Evolutionary conservation across 2,113 vertebrate genomes (phyloP).

Genomic region (Alosa alosa): DNA sequence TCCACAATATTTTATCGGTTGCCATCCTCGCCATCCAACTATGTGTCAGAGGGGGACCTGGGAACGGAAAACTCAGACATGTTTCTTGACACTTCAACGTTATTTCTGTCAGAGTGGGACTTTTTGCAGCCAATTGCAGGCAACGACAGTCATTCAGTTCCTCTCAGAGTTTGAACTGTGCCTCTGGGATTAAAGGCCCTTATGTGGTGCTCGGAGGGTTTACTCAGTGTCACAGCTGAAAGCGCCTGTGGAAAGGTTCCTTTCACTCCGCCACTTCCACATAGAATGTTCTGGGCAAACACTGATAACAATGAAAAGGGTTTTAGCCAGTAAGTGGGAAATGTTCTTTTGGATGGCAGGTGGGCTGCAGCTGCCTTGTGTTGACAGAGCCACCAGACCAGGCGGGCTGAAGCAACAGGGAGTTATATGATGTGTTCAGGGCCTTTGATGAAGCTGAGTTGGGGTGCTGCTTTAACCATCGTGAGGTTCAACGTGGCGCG

Average conservation of each 20-base stretch:
- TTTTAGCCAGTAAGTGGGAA: background rate
- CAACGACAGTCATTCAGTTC: background rate
- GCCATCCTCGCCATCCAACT: background rate
- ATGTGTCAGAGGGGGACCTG: background rate
- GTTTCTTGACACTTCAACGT: constrained; percentile 9
- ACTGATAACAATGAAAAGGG: background rate
- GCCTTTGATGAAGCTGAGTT: background rate
- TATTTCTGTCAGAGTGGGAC: background rate
- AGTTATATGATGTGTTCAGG: background rate
- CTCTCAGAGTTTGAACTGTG: background rate
- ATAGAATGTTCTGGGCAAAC: background rate
- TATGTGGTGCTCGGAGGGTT: background rate
- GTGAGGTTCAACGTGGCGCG: background rate
- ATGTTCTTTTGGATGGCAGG: background rate
- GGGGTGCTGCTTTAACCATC: background rate
- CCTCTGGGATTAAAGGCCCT: background rate
- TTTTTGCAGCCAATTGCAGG: background rate
- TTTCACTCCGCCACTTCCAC: background rate
- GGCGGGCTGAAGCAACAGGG: background rate
- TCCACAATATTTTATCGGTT: background rate
- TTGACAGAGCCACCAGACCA: constrained; percentile 2
- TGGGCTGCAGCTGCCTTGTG: background rate
- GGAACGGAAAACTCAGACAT: background rate
- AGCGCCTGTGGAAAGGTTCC: background rate
- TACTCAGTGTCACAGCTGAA: background rate